Percentiles rank a stretch among this genome's conserved stretches.
Evolutionary conservation across 2,888 invertebrate genomes (phyloP).

Genomic region (Mesochorus sp.): DNA sequence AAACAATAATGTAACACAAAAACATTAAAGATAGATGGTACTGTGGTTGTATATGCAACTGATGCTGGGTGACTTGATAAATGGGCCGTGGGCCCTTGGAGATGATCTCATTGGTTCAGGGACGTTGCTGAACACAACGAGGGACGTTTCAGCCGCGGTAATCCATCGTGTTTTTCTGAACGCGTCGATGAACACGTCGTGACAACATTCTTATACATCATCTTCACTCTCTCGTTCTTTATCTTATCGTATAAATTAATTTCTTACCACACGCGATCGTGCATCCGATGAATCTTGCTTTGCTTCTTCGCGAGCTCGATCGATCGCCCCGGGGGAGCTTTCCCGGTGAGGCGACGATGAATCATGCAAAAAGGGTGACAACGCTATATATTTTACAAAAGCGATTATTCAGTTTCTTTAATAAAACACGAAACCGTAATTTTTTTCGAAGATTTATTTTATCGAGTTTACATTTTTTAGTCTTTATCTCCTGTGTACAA

Average conservation of each 20-base stretch:
- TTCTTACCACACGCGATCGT: constrained; percentile 21
- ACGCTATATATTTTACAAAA: background rate
- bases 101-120: background rate
- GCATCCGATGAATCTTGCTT: constrained; percentile 1
- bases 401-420: no score
- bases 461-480: no score
- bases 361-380: constrained; percentile 6
- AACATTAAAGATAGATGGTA: no score
- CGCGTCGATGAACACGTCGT: constrained; percentile 56
- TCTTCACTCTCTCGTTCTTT: constrained; percentile 1
- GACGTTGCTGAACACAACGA: background rate
- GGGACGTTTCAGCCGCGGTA: background rate
- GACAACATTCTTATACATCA: constrained; percentile 54
- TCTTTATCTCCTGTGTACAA: no score
- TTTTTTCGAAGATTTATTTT: no score
- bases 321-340: constrained; percentile 5
- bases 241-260: constrained; percentile 33
- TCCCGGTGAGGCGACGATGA: constrained; percentile 1
- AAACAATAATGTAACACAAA: no score
- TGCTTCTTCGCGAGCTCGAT: constrained; percentile 12
- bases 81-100: background rate
- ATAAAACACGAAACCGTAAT: no score
- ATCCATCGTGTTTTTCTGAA: constrained; percentile 25
- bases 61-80: constrained; percentile 21
- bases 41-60: no score